These are phyloP conservation scores for Apogon talboti DNA, from an alignment of 2,797 vertebrate species.

Conservation along the genomic window DNA sequence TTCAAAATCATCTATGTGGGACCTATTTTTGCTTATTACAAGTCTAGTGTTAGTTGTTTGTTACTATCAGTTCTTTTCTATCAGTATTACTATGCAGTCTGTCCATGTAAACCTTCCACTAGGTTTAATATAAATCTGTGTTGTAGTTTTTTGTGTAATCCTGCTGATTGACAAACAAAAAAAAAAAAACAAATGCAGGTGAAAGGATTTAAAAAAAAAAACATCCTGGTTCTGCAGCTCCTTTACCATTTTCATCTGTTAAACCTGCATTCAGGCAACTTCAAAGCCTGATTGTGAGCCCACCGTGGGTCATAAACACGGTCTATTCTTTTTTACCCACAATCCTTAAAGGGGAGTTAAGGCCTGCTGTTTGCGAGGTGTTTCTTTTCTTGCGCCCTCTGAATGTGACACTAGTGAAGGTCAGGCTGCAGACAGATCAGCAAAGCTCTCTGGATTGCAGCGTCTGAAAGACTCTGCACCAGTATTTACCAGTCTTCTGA, in stretches of 20 bases:
- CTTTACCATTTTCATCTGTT: constrained; percentile 12
- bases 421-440: constrained; percentile 81
- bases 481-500: constrained; percentile 59
- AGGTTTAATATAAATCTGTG: too few relatives aligned
- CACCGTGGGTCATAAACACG: constrained; percentile 8
- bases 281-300: neutral
- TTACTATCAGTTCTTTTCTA: too few relatives aligned
- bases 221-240: too few relatives aligned
- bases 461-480: constrained; percentile 65
- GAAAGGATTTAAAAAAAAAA: neutral
- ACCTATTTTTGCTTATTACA: too few relatives aligned
- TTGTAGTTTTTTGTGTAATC: too few relatives aligned
- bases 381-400: constrained; percentile 62
- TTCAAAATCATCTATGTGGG: too few relatives aligned
- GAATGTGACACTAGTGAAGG: constrained; percentile 86
- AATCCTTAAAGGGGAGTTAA: constrained; percentile 39
- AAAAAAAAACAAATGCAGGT: too few relatives aligned
- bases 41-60: too few relatives aligned
- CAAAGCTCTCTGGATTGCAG: constrained; percentile 65
- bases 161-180: too few relatives aligned
- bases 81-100: too few relatives aligned
- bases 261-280: constrained; percentile 19
- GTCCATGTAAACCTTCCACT: too few relatives aligned
- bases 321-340: constrained; percentile 36
- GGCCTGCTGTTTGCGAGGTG: constrained; percentile 44